Conservation (phyloP, 2,888 invertebrate genomes). For the Thelaira solivaga region DNA sequence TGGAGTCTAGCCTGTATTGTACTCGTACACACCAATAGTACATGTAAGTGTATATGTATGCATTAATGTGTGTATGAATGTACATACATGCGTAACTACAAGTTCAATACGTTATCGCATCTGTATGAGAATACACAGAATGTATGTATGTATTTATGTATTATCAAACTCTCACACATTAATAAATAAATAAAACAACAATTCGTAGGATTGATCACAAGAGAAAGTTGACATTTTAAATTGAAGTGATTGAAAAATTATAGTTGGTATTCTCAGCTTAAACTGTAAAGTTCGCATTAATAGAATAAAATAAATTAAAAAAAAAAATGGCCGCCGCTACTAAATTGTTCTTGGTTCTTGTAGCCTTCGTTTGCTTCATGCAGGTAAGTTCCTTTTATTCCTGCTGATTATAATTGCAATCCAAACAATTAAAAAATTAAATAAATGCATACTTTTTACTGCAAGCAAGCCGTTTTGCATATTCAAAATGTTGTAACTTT, state of each 20-base stretch:
- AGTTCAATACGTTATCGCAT: conserved; percentile 46
- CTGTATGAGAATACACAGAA: neutral
- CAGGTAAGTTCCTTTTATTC: conserved; percentile 51
- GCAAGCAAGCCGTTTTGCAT: too few relatives aligned
- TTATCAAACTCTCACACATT: neutral
- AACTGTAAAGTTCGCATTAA: conserved; percentile 36
- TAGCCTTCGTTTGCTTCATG: conserved; percentile 59
- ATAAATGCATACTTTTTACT: too few relatives aligned
- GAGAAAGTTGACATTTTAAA: conserved; percentile 46
- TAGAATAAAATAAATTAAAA: neutral
- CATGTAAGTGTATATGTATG: neutral
- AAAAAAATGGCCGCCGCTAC: conserved; percentile 52
- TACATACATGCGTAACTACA: conserved; percentile 10
- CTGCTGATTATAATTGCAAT: neutral
- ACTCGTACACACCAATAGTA: too few relatives aligned
- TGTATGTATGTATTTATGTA: neutral
- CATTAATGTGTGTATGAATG: too few relatives aligned
- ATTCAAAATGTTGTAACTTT: too few relatives aligned
- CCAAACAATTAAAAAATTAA: too few relatives aligned
- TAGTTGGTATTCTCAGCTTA: conserved; percentile 40
- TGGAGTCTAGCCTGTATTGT: too few relatives aligned
- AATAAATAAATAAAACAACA: neutral
- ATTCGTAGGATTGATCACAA: neutral
- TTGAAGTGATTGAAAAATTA: conserved; percentile 1
- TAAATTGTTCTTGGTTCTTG: conserved; percentile 53